These are phyloP conservation scores for Mus spicilegus DNA, from an alignment of 2,113 vertebrate genomes.

Conservation along the genomic window DNA sequence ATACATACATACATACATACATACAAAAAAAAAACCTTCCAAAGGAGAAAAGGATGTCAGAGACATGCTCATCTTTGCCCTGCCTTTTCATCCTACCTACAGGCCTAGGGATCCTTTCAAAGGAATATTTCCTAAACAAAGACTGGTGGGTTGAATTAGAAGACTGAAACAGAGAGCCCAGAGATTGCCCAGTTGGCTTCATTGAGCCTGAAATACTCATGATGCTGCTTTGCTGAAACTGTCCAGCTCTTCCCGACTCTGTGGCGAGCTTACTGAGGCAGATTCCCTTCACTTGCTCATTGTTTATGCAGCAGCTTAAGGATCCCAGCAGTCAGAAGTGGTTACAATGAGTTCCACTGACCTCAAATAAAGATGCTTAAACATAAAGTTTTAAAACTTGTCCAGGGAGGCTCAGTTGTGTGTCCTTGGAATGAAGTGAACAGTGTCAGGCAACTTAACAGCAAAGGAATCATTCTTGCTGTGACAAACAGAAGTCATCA, in stretches of 20 bases:
- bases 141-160: background rate
- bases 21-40: no score
- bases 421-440: background rate
- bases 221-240: background rate
- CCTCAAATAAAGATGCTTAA: constrained; percentile 28
- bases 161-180: background rate
- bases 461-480: background rate
- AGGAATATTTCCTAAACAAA: background rate
- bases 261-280: background rate
- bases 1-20: no score
- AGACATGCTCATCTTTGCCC: background rate
- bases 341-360: background rate
- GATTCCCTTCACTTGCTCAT: background rate
- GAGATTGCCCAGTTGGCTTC: background rate
- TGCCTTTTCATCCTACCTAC: fast-evolving
- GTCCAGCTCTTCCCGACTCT: background rate
- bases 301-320: constrained; percentile 8
- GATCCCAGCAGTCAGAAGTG: constrained; percentile 12
- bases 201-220: background rate
- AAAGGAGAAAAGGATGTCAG: background rate
- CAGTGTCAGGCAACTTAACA: background rate
- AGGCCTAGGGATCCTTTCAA: background rate
- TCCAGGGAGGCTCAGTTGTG: background rate
- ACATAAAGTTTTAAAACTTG: background rate
- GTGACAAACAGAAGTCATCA: background rate